Evolutionary conservation across 2,113 vertebrate genomes (phyloP).

Genomic region (Thomomys bottae): DNA sequence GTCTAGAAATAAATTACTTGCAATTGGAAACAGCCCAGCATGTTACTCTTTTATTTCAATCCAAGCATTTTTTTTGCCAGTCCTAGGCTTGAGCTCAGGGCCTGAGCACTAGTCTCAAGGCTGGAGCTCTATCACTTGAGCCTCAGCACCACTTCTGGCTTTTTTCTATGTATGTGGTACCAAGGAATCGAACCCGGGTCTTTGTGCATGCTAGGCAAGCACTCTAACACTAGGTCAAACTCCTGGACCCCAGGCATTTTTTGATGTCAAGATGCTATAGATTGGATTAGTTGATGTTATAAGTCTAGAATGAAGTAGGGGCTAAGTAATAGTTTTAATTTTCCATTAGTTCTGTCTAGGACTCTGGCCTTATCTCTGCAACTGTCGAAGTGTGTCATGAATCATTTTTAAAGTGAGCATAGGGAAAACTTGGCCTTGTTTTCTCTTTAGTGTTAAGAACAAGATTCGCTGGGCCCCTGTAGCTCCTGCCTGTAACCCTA

Average conservation of each 20-base stretch:
- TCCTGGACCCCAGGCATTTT: background rate
- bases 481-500: too few species aligned
- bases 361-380: background rate
- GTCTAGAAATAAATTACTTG: background rate
- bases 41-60: background rate
- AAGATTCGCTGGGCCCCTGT: background rate
- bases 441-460: conserved; percentile 16
- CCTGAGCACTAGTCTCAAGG: too few species aligned
- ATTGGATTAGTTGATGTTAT: background rate
- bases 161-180: too few species aligned
- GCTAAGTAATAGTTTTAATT: too few species aligned
- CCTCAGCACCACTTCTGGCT: too few species aligned
- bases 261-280: background rate
- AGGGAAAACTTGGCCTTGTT: background rate
- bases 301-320: too few species aligned
- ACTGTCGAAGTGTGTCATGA: background rate
- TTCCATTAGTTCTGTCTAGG: background rate
- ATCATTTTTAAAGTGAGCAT: background rate
- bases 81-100: too few species aligned
- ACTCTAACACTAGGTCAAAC: too few species aligned
- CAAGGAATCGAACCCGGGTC: too few species aligned
- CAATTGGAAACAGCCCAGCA: background rate
- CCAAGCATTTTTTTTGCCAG: background rate
- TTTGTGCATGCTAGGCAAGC: too few species aligned
- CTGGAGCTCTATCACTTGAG: too few species aligned